Conservation (phyloP, 2,797 vertebrate genomes). For the Austrolebias charrua region DNA sequence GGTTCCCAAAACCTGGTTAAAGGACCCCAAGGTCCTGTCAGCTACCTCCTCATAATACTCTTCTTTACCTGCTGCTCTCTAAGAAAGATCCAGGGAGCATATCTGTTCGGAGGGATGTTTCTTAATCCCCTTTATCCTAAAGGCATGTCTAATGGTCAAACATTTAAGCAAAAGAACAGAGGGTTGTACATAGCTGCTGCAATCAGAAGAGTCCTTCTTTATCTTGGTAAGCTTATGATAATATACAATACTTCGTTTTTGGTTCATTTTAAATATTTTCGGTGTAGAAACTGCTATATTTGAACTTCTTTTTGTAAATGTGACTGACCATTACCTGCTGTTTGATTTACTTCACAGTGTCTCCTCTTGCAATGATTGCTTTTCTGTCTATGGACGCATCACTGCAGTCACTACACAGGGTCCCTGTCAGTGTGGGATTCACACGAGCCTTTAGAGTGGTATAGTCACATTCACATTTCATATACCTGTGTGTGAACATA, state of each 20-base stretch:
- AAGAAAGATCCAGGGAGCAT: conserved; percentile 90
- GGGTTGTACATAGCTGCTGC: conserved; percentile 85
- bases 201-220: conserved; percentile 88
- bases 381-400: conserved; percentile 91
- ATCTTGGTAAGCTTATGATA: conserved; percentile 83
- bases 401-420: conserved; percentile 83
- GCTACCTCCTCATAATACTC: conserved; percentile 86
- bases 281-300: neutral
- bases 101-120: conserved; percentile 88
- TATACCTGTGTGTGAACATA: neutral
- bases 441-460: conserved; percentile 96
- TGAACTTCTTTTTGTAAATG: conserved; percentile 6
- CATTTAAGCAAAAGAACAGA: conserved; percentile 86
- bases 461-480: conserved; percentile 23
- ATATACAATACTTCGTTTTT: neutral
- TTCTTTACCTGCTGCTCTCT: conserved; percentile 84
- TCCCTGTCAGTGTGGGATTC: conserved; percentile 90
- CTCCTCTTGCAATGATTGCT: conserved; percentile 93
- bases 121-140: conserved; percentile 94
- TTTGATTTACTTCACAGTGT: conserved; percentile 81
- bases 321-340: conserved; percentile 10
- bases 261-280: conserved; percentile 3
- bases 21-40: conserved; percentile 81
- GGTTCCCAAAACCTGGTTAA: conserved; percentile 55
- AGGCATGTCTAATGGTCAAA: conserved; percentile 84